A percentile compares a stretch with the other conserved stretches of the same genome.
Conservation (phyloP, 2,797 vertebrate genomes). For the Galaxias olidus region DNA sequence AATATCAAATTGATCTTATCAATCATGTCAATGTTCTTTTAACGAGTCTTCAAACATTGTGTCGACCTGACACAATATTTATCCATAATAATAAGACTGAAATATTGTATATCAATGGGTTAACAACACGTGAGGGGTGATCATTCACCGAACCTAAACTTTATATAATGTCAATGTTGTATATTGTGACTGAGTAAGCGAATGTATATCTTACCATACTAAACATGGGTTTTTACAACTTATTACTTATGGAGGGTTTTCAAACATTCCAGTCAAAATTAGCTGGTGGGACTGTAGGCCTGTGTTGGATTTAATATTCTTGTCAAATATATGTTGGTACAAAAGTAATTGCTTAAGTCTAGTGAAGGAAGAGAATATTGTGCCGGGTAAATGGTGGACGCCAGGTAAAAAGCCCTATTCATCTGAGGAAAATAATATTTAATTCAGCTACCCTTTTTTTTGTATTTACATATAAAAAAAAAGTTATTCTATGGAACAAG, state of each 20-base stretch:
- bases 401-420: slow-evolving; percentile 37
- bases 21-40: slow-evolving; percentile 28
- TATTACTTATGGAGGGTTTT: slow-evolving; percentile 46
- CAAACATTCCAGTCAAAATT: slow-evolving; percentile 40
- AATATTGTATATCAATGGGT: slow-evolving; percentile 30
- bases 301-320: not conserved
- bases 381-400: slow-evolving; percentile 32
- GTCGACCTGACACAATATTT: slow-evolving; percentile 2
- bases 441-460: slow-evolving; percentile 47
- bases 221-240: slow-evolving; percentile 33
- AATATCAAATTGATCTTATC: slow-evolving; percentile 23
- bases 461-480: slow-evolving; percentile 68
- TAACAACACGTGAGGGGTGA: slow-evolving; percentile 26
- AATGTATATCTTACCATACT: slow-evolving; percentile 33
- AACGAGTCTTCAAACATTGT: slow-evolving; percentile 13
- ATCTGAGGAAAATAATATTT: slow-evolving; percentile 59
- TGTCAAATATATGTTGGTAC: not conserved
- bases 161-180: slow-evolving; percentile 34
- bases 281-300: slow-evolving; percentile 33
- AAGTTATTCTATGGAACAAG: slow-evolving; percentile 64
- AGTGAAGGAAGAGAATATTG: slow-evolving; percentile 33
- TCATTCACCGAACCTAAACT: slow-evolving; percentile 17
- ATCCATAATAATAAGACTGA: slow-evolving; percentile 15
- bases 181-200: slow-evolving; percentile 33
- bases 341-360: not conserved